Percentiles rank a stretch among this genome's conserved stretches.
phyloP scores from a whole-genome alignment of 2,797 vertebrate species.

The Pitangus sulphuratus region DNA sequence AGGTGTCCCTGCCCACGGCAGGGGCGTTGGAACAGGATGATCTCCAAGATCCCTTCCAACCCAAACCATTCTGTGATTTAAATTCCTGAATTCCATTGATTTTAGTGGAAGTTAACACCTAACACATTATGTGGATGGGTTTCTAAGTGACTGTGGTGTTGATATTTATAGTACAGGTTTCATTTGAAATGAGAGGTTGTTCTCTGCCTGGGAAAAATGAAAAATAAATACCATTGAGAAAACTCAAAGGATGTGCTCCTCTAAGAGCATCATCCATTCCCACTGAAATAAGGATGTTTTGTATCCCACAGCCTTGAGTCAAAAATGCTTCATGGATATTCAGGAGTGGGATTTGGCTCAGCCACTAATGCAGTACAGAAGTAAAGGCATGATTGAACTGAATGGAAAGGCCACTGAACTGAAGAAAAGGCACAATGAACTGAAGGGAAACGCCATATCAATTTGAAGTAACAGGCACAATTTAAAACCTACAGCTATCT shows the following conservation, averaged over 20 bases:
- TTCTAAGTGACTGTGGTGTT: background rate
- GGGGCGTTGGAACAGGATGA: background rate
- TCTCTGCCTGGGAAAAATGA: background rate
- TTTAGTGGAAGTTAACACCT: background rate
- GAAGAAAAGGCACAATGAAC: background rate
- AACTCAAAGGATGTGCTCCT: background rate
- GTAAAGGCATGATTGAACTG: background rate
- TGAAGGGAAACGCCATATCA: background rate
- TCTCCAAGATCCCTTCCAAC: accelerated
- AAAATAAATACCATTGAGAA: background rate
- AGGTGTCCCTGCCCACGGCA: background rate
- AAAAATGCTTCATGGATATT: background rate
- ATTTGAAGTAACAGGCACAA: background rate
- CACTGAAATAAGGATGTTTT: background rate
- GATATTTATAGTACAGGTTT: background rate
- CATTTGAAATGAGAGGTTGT: background rate
- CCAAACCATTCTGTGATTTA: background rate
- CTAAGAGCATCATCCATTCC: background rate
- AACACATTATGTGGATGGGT: background rate
- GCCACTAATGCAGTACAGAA: background rate
- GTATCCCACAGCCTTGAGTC: background rate
- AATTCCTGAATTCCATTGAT: background rate
- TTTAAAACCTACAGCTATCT: background rate
- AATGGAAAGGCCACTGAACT: background rate
- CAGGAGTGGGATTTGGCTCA: background rate